Conservation (phyloP, 2,888 invertebrate genomes). For the Leptothorax acervorum region DNA sequence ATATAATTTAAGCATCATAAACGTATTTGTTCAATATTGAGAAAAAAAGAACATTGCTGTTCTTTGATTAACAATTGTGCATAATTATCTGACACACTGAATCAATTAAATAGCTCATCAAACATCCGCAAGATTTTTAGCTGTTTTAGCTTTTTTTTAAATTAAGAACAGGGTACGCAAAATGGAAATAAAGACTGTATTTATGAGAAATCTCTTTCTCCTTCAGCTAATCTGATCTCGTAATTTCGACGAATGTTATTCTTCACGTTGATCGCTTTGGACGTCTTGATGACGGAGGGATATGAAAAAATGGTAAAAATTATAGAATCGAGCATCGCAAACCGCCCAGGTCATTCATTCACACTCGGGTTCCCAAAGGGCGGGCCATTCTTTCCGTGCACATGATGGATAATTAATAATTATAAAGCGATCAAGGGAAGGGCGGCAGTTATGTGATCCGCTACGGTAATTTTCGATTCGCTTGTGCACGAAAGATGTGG, state of each 20-base stretch:
- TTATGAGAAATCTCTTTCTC: slow-evolving; percentile 17
- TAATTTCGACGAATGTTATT: slow-evolving; percentile 43
- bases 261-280: slow-evolving; percentile 27
- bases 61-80: neutral
- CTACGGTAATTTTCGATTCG: slow-evolving; percentile 56
- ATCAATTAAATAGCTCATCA: neutral
- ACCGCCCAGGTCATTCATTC: slow-evolving; percentile 55
- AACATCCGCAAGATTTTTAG: neutral
- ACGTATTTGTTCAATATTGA: neutral
- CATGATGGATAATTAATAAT: slow-evolving; percentile 63
- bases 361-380: slow-evolving; percentile 40
- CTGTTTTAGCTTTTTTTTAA: neutral
- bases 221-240: neutral
- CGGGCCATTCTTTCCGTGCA: slow-evolving; percentile 47
- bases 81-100: neutral
- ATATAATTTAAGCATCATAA: neutral
- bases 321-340: slow-evolving; percentile 39
- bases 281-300: slow-evolving; percentile 16
- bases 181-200: neutral
- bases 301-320: slow-evolving; percentile 50
- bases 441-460: slow-evolving; percentile 24
- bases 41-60: neutral
- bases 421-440: slow-evolving; percentile 63
- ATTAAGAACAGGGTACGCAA: neutral
- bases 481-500: slow-evolving; percentile 28